Base-by-base conservation (phyloP, 2,888 invertebrate species). In the Synanthedon andrenaeformis region DNA sequence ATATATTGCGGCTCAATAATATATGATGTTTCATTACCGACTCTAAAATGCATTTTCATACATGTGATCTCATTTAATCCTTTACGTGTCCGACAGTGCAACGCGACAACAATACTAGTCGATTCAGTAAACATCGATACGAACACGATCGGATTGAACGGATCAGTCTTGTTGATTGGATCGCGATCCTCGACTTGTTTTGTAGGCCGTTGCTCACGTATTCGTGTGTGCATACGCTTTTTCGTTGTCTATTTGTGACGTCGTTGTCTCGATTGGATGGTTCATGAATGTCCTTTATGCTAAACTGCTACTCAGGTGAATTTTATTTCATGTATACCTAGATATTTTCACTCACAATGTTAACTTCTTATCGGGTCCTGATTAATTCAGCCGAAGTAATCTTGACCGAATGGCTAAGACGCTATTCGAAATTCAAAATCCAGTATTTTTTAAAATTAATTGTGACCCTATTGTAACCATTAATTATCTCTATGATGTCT, bases 91-190 rank as follows among this genome's bases (percentile, higher is more conserved):
- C 45, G 14, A 14, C 3, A 45, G 45, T 14, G 14, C 45, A 45
- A 45, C 45, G 45, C 45, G 14, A 14, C 13, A 45, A 13, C 13
- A 13, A n/a, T 13, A 45, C 45, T 6, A 45, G n/a, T n/a, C 45
- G 13, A 45, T 13, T 45, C 45, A 45, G 45, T 13, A 45, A 13
- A 45, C 45, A 45, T 45, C 14, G 13, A 45, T 45, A n/a, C 45
- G 14, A 13, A 45, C 14, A 45, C 45, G 45, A 45, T 45, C 57
- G 53, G 59, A 62, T 61, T 59, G 62, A 59, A 52, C 64, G 65
- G 70, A 74, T 74, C 70, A 69, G 66, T 66, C 65, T 70, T 71
- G 73, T 72, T 75, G 76, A 78, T 78, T 78, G 78, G 70, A 67
- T 69, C 62, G 52, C 64, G 66, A 65, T 67, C 64, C 62, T 59